A percentile compares a stretch with the other conserved stretches of the same genome.
Evolutionary conservation across 92 coral and sea anemone species (phyloP).

Genomic region (Phenganax marumi): DNA sequence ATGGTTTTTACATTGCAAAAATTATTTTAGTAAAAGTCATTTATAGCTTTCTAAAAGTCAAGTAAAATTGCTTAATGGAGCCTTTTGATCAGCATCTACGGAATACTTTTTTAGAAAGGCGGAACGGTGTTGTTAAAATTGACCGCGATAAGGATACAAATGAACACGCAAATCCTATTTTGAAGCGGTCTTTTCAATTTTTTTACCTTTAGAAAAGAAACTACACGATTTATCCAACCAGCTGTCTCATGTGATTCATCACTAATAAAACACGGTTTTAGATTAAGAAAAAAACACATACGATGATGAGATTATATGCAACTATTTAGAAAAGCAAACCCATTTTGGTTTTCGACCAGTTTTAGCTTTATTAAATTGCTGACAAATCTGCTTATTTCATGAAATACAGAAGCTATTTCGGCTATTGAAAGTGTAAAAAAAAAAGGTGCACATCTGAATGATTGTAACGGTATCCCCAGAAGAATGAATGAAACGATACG

Average conservation of each 20-base stretch:
- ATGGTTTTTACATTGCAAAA: slow-evolving; percentile 20
- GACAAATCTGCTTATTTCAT: too few species aligned
- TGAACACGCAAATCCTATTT: not conserved
- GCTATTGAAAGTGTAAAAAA: too few species aligned
- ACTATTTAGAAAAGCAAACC: not conserved
- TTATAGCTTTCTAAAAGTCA: not conserved
- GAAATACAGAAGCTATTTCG: too few species aligned
- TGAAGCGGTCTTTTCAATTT: not conserved
- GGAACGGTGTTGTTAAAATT: slow-evolving; percentile 15
- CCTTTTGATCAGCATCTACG: not conserved
- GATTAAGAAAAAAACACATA: slow-evolving; percentile 41
- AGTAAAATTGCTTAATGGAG: not conserved
- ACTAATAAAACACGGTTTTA: slow-evolving; percentile 36
- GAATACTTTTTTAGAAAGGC: not conserved
- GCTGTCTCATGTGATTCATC: slow-evolving; percentile 38
- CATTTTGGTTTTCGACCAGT: too few species aligned
- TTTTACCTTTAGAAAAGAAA: slow-evolving; percentile 8
- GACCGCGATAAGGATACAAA: slow-evolving; percentile 19
- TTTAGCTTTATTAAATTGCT: too few species aligned
- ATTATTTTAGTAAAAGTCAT: slow-evolving; percentile 16
- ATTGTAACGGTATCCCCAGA: too few species aligned
- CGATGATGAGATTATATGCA: slow-evolving; percentile 13
- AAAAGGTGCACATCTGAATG: too few species aligned
- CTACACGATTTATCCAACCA: slow-evolving; percentile 31
- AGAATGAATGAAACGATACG: too few species aligned